Evolutionary conservation across 64 coral and sea anemone genomes (phyloP).

Genomic region (Astreopora myriophthalma): DNA sequence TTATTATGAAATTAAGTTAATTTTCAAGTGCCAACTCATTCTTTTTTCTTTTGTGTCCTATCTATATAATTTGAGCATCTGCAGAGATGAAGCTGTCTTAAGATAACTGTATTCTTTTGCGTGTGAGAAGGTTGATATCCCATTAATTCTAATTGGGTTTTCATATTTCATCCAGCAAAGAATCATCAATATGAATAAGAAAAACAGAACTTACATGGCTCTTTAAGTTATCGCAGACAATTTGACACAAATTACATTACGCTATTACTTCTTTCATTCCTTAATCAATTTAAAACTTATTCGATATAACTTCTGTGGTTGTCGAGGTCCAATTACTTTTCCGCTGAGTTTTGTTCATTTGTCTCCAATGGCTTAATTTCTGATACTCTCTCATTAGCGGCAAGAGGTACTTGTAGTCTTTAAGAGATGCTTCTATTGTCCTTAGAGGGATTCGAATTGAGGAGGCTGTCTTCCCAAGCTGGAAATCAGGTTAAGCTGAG

Average conservation of each 20-base stretch:
- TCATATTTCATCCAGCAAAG: background rate
- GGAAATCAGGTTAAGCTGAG: no score
- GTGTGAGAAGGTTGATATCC: background rate
- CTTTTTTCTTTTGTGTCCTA: background rate
- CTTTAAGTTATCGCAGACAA: background rate
- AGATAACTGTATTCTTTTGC: background rate
- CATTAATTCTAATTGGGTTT: background rate
- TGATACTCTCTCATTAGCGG: background rate
- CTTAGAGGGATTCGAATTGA: no score
- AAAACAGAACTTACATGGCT: background rate
- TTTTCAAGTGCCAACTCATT: background rate
- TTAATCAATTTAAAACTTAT: background rate
- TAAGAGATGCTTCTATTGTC: background rate
- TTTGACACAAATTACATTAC: background rate
- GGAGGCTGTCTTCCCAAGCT: background rate
- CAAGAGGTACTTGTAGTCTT: background rate
- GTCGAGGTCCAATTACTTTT: background rate
- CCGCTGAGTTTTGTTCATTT: background rate
- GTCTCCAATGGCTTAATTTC: background rate
- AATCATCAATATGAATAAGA: background rate
- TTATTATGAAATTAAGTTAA: slow-evolving; percentile 24
- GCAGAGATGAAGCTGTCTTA: background rate
- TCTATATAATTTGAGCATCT: background rate
- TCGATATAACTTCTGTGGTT: background rate
- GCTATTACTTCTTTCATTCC: background rate